These are phyloP conservation scores for Onychomys arenicola DNA, from an alignment of 2,797 vertebrate species.

Conservation along the genomic window DNA sequence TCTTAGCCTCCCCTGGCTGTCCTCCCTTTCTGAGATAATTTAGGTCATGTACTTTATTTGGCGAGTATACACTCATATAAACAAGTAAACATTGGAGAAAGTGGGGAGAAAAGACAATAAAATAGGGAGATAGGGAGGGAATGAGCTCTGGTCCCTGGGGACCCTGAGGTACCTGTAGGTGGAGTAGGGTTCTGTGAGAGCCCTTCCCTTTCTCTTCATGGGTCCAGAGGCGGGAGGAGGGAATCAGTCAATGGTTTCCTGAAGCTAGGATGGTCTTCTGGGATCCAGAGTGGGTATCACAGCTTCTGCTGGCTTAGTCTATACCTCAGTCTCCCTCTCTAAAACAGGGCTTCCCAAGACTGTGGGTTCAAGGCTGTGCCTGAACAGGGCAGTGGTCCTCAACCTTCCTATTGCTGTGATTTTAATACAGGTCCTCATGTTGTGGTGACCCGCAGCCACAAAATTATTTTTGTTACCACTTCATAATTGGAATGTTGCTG, in stretches of 20 bases:
- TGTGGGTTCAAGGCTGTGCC: background rate
- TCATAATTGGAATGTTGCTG: background rate
- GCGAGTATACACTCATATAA: background rate
- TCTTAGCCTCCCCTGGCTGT: background rate
- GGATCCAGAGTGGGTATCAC: background rate
- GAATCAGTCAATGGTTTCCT: background rate
- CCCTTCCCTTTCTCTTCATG: background rate
- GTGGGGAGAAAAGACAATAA: background rate
- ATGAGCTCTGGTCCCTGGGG: background rate
- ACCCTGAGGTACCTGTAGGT: background rate
- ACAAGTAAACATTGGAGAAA: background rate
- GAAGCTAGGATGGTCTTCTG: background rate
- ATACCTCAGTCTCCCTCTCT: background rate
- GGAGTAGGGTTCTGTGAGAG: background rate
- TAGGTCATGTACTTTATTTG: background rate
- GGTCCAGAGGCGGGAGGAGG: background rate
- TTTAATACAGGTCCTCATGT: background rate
- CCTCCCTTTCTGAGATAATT: background rate
- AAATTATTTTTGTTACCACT: background rate
- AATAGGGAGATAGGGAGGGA: accelerated
- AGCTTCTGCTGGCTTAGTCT: background rate
- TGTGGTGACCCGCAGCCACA: background rate
- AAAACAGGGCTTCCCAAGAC: background rate
- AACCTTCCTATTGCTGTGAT: background rate
- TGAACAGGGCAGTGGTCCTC: background rate